Evolutionary conservation across 1,140 invertebrate species (phyloP).

Genomic region (Pogonus chalceus): DNA sequence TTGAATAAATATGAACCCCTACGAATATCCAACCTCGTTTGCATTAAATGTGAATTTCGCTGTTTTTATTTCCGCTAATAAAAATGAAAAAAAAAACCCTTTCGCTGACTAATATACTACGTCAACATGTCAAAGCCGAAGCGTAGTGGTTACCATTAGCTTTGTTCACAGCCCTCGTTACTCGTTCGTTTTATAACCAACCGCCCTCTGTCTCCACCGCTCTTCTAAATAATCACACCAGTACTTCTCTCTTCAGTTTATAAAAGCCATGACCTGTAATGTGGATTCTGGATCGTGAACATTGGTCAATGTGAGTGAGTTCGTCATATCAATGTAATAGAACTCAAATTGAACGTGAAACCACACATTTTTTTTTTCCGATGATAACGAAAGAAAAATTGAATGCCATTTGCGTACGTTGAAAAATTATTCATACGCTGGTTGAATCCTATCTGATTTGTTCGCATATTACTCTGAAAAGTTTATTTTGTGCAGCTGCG

Average conservation of each 20-base stretch:
- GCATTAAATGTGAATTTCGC: not conserved
- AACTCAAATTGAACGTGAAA: conserved; percentile 5
- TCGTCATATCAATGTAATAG: not conserved
- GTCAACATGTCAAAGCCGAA: conserved; percentile 1
- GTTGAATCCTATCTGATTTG: not conserved
- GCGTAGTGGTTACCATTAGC: not conserved
- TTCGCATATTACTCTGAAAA: not conserved
- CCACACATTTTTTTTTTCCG: not conserved
- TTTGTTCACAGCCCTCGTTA: not conserved
- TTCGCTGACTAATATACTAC: conserved; percentile 4
- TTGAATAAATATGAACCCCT: too few relatives aligned
- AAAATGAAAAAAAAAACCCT: not conserved
- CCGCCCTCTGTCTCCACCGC: not conserved
- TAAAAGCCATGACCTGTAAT: too few relatives aligned
- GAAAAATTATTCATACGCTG: conserved; percentile 1
- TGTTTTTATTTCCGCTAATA: not conserved
- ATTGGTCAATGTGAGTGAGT: too few relatives aligned
- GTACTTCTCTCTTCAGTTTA: too few relatives aligned
- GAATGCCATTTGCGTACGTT: not conserved
- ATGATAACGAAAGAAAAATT: conserved; percentile 5
- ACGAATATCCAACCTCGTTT: too few relatives aligned
- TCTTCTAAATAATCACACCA: not conserved
- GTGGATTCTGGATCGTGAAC: too few relatives aligned
- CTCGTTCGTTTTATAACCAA: not conserved
- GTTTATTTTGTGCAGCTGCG: too few relatives aligned